Base-by-base conservation (phyloP, 2,113 vertebrate species). In the Cnemophilus loriae region DNA sequence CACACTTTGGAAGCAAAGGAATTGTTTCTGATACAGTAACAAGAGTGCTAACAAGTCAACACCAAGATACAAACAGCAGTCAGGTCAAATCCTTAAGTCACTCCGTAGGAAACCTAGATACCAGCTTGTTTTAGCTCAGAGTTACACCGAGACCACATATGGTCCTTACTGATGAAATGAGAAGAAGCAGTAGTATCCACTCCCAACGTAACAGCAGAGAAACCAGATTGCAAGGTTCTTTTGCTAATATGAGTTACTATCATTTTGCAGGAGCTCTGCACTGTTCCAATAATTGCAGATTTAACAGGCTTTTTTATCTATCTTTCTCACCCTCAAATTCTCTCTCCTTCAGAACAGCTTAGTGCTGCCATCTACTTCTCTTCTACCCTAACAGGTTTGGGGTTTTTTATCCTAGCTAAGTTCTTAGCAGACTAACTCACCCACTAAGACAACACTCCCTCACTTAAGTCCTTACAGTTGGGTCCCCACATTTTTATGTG, bases 211-310 rank as follows among this genome's bases (percentile, higher is more conserved):
- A 89, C 95, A 97, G 96, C 90, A 93, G 90, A 90, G 88, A 94
- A 96, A 93, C 79, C 83, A 95, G 90, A 94, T 42, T 95, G 94
- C 92, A 93, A 94, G 86, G 80, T 94, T 95, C 88, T 92, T 95
- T 57, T 64, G 90, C 85, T 94, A 96, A 89, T 87, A 81, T 89
- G 95, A 96, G 90, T 92, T 94, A 92, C 96, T 84, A 78, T 59
- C 94, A 50, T 84, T 85, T 93, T 95, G 88, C 3, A 1, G 73
- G 83, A 96, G 86, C 86, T 87, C 79, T 90, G 83, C 95, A 84
- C 86, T 93, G 86, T 75, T 92, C 86, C 92, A 96, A 56, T 93
- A 95, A 93, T 57, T 96, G 93, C 93, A 95, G 65, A 93, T 93
- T 95, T 96, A 95, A 94, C 85, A 90, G 93, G 59, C 75, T 93